Evolutionary conservation across 2,888 invertebrate species (phyloP), one percentile per base, ranked within the genome.

Genomic region (Notodonta dromedarius): DNA sequence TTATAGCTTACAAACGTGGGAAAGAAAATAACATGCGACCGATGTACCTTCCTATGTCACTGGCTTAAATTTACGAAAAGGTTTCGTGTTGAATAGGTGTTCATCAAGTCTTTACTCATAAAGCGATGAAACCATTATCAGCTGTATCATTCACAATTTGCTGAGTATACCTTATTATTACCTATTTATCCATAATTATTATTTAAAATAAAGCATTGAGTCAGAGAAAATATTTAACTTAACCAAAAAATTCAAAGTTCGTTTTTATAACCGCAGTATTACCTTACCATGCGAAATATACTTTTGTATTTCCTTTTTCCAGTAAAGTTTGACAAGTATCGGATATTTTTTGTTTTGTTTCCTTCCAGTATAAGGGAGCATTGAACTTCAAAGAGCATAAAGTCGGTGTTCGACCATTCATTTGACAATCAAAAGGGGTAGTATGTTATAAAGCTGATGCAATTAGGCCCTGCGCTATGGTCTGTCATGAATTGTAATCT

Each of bases 401-500:
- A 60, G 50, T 51, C 39, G 52, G n/a, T 63, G 44, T 3, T 56
- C 32, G 40, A 67, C 42, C 58, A 61, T 63, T 63, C 61, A 51
- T 62, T 60, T 58, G 57, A 12, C 39, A 68, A 62, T 65, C 67
- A 67, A 62, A 65, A 65, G 61, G 66, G 57, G 61, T 57, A 39
- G 60, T 57, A 53, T 32, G 63, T 59, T 62, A 61, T 69, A 59
- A 62, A 66, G 66, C 72, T 65, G 53, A 61, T 70, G 66, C 70
- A 74, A 78, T 78, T 79, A 78, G 69, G 66, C 63, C 57, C 69
- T 75, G 70, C 73, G 73, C 77, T 78, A 67, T 76, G 76, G 76
- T 78, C 68, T 76, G 77, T 71, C 78, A 79, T 80, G 76, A 79
- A 82, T 80, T 78, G 80, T 81, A 84, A 85, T 83, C 76, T 74